Evolutionary conservation across 2,888 invertebrate species (phyloP), one percentile per base, ranked within the genome.

Genomic region (Tiphia femorata): DNA sequence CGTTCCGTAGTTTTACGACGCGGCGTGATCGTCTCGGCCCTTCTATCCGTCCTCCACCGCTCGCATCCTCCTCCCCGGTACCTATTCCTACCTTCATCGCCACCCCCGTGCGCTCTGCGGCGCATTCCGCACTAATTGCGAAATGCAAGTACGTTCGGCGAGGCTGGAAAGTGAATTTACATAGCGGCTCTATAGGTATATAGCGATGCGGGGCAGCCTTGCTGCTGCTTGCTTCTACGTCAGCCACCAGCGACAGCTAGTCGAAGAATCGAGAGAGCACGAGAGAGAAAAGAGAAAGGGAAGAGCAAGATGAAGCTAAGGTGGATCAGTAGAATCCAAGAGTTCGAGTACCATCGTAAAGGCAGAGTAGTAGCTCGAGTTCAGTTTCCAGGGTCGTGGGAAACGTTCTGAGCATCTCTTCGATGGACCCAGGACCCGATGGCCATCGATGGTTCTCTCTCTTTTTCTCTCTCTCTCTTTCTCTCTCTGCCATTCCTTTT

Each of bases 111-210:
- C 46, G 49, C 46, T 56, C 33, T 19, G 48, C n/a, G n/a, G n/a
- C 35, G 64, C 74, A 74, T 76, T 76, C 76, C 73, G 51, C 55
- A 66, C 72, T 76, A 75, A 76, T 76, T 73, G 72, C 76, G 52
- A 71, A 64, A 72, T 58, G 66, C 66, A 63, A 67, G 64, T 52
- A 33, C 50, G 49, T 51, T 59, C 49, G 48, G 25, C n/a, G 57
- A 60, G 37, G 49, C n/a, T 42, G 49, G 47, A 44, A 66, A 58
- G 51, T 44, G 52, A 57, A 64, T 64, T 70, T 60, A 54, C 69
- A 64, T 68, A 55, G 58, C 49, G 23, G 33, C 12, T 33, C 12
- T n/a, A 4, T 12, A 33, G 14, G 33, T 33, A 14, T 33, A 33
- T 14, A 12, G 12, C n/a, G 10, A 37, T 4, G 17, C 16, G 19